Base-by-base conservation (phyloP, 2,888 invertebrate species). In the Dichetophora obliterata region DNA sequence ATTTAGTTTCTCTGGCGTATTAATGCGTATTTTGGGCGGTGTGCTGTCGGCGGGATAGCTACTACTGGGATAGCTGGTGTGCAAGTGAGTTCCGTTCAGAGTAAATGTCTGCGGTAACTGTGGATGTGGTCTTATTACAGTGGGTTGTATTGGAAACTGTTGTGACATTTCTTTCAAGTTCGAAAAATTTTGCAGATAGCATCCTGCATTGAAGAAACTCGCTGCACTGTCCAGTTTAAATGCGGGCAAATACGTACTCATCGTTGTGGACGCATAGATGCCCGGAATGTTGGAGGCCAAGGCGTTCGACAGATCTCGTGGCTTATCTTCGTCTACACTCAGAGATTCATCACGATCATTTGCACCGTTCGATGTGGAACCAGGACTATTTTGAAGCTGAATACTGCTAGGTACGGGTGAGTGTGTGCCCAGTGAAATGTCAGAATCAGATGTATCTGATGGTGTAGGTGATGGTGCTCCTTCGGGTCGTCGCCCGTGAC, bases 391-490 rank as follows among this genome's bases (percentile, higher is more conserved):
- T 80, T 90, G 89, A 74, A 89, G 82, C 75, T 88, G 89, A 76
- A 89, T 81, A 79, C 88, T 89, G 81, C 87, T 88, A 75, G 90
- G 90, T 80, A 90, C 89, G 9, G 90, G 90, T 57, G 90, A 90
- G 79, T 90, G 90, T 9, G 90, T 90, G 54, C 90, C 90, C 75
- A 90, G 81, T 14, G 90, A 90, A 80, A 90, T 90, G 80, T 90
- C 90, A 79, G 90, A 90, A 75, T 90, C 90, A 27, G 89, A 89
- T 69, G 88, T 89, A 69, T 89, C 89, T 68, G 89, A 89, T 57
- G 89, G 88, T 43, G 87, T 86, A 3, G 89, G 89, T 27, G 89
- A 89, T 16, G 88, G 85, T 2, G 84, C 87, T 16, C 87, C 87
- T 57, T 89, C 89, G 5, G 86, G 85, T 70, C 89, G 84, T 24